These are phyloP conservation scores for Sapajus apella DNA, from an alignment of 2,113 vertebrate genomes.

Conservation along the genomic window DNA sequence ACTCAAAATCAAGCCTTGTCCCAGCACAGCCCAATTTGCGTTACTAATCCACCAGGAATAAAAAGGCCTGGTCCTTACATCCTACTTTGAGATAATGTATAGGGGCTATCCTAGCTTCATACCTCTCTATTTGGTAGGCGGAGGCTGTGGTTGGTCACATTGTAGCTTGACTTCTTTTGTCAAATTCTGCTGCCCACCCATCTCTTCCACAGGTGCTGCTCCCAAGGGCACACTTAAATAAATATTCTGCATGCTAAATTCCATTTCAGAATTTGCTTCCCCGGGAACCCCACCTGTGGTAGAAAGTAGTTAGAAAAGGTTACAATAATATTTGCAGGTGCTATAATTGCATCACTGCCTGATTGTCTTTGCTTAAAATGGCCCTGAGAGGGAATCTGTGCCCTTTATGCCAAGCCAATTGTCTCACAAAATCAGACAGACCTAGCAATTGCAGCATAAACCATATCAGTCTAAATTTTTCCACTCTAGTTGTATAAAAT, in stretches of 20 bases:
- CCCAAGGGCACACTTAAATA: neutral
- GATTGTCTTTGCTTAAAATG: conserved; percentile 33
- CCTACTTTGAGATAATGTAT: neutral
- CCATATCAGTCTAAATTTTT: neutral
- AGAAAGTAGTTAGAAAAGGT: neutral
- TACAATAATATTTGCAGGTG: conserved; percentile 56
- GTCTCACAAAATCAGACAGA: conserved; percentile 28
- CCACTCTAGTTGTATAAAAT: neutral
- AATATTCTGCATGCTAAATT: neutral
- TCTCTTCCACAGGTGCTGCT: neutral
- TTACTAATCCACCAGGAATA: neutral
- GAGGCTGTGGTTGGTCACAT: neutral
- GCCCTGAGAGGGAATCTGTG: neutral
- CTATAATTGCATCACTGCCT: neutral
- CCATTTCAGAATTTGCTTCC: neutral
- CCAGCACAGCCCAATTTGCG: neutral
- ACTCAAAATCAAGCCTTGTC: neutral
- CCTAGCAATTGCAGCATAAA: neutral
- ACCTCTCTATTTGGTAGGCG: neutral
- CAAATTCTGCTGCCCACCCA: neutral
- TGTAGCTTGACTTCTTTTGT: neutral
- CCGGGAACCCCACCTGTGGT: neutral
- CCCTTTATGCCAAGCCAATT: conserved; percentile 5
- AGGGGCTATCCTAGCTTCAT: neutral
- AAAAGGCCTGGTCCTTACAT: neutral